Conservation (phyloP, 2,888 invertebrate genomes). For the Ornithoptera priamus region DNA sequence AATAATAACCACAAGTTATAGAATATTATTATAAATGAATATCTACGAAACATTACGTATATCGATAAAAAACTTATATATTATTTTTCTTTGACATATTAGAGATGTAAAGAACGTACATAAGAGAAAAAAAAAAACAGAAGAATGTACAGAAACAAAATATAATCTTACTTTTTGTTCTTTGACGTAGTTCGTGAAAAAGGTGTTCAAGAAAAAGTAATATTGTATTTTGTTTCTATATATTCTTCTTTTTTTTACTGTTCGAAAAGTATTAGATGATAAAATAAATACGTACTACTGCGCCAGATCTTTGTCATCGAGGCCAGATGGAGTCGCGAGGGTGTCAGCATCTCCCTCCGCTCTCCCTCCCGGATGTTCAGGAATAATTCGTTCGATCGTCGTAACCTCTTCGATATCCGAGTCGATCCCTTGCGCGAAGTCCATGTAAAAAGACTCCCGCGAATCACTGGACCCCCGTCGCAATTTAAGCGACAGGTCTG, state of each 20-base stretch:
- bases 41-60: background rate
- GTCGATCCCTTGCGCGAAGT: conserved; percentile 94
- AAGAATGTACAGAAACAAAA: background rate
- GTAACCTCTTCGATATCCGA: conserved; percentile 93
- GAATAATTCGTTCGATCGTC: conserved; percentile 81
- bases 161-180: no score
- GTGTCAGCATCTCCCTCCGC: conserved; percentile 73
- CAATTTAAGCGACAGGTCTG: conserved; percentile 91
- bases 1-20: background rate
- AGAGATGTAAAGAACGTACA: background rate
- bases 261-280: no score
- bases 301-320: conserved; percentile 73
- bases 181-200: no score
- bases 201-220: no score
- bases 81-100: background rate
- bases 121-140: background rate
- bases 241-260: no score
- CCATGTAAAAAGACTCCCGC: conserved; percentile 93
- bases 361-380: conserved; percentile 72
- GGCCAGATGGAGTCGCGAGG: conserved; percentile 72
- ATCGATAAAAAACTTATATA: background rate
- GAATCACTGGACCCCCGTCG: conserved; percentile 93
- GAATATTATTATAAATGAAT: background rate
- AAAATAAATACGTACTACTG: conserved; percentile 62
- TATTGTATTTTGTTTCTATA: no score